Evolutionary conservation across 2,113 vertebrate genomes (phyloP).

Genomic region (Spea bombifrons): DNA sequence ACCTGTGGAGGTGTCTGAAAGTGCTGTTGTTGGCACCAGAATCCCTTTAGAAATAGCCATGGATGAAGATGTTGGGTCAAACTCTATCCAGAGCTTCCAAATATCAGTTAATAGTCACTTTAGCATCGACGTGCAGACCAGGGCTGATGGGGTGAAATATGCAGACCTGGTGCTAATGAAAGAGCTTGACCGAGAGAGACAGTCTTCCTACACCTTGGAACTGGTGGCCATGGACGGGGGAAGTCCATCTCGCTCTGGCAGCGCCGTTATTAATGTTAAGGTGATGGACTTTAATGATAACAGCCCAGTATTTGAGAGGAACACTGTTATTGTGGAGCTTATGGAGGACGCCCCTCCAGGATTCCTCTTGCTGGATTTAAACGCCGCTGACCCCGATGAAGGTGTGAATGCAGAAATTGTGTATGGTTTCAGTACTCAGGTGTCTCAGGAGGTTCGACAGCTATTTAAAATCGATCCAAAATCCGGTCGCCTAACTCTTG

Average conservation of each 20-base stretch:
- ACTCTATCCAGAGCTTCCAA: slow-evolving; percentile 88
- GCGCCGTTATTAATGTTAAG: slow-evolving; percentile 76
- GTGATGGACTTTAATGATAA: slow-evolving; percentile 95
- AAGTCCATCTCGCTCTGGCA: slow-evolving; percentile 74
- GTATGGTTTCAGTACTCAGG: slow-evolving; percentile 84
- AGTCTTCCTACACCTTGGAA: slow-evolving; percentile 79
- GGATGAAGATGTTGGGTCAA: slow-evolving; percentile 86
- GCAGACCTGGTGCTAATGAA: slow-evolving; percentile 90
- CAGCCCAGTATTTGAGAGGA: slow-evolving; percentile 84
- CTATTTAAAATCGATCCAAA: slow-evolving; percentile 85
- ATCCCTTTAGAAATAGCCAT: slow-evolving; percentile 82
- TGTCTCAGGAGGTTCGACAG: slow-evolving; percentile 76
- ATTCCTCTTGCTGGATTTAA: slow-evolving; percentile 79
- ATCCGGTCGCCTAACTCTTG: slow-evolving; percentile 79
- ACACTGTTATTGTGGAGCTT: slow-evolving; percentile 79
- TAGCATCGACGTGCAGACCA: slow-evolving; percentile 82
- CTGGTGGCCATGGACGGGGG: slow-evolving; percentile 89
- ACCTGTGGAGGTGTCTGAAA: slow-evolving; percentile 86
- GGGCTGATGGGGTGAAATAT: slow-evolving; percentile 89
- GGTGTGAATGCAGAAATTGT: slow-evolving; percentile 86
- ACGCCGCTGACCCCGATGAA: slow-evolving; percentile 82
- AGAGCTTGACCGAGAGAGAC: slow-evolving; percentile 85
- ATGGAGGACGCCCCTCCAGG: slow-evolving; percentile 80
- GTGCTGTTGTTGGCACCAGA: slow-evolving; percentile 78
- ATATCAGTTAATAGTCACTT: slow-evolving; percentile 90